phyloP scores from a whole-genome alignment of 2,113 vertebrate genomes.

The Callipepla squamata region DNA sequence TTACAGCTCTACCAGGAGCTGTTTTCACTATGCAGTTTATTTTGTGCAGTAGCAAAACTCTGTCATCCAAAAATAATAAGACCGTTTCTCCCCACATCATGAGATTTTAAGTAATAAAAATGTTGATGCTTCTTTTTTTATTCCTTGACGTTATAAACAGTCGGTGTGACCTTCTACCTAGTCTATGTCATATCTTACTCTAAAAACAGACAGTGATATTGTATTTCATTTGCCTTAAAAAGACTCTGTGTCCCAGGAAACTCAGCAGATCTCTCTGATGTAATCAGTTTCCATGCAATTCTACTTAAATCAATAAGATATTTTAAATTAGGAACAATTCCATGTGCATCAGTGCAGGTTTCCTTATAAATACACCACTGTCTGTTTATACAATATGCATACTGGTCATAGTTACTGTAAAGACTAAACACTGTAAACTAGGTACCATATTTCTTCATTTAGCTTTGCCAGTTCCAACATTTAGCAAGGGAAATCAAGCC shows the following conservation, averaged over 20 bases:
- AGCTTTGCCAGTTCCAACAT: not conserved
- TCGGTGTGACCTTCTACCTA: slow-evolving; percentile 29
- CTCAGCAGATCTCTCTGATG: not conserved
- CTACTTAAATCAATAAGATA: not conserved
- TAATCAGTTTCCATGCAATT: slow-evolving; percentile 11
- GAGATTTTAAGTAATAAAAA: slow-evolving; percentile 4
- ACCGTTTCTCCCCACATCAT: not conserved
- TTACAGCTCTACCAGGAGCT: not conserved
- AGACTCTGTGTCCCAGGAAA: not conserved
- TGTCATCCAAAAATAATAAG: slow-evolving; percentile 1
- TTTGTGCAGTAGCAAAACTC: not conserved
- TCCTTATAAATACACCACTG: not conserved
- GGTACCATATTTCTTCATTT: not conserved
- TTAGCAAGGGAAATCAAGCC: not conserved
- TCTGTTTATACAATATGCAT: not conserved
- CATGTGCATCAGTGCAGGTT: not conserved
- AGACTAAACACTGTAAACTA: not conserved
- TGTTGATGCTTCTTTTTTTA: not conserved
- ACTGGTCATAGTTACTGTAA: not conserved
- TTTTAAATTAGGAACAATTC: not conserved
- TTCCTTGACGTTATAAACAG: not conserved
- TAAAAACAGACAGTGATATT: slow-evolving; percentile 11
- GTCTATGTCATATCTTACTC: not conserved
- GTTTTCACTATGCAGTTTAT: not conserved
- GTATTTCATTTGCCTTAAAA: slow-evolving; percentile 18